phyloP scores from a whole-genome alignment of 2,113 vertebrate genomes.

The Tor tambroides region DNA sequence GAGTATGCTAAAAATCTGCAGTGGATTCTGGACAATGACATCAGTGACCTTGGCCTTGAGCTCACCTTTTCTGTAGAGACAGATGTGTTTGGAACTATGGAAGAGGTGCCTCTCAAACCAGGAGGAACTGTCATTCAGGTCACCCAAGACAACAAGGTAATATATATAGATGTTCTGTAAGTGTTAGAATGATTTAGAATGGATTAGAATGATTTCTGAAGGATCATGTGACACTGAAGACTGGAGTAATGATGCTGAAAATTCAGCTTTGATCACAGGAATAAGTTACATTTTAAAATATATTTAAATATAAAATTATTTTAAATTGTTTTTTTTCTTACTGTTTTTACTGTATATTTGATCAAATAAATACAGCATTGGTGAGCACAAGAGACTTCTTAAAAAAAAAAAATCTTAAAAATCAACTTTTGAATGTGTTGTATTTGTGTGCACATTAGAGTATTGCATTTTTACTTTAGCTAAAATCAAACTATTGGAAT shows the following conservation, averaged over 20 bases:
- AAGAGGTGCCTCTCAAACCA: constrained; percentile 93
- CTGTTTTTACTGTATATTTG: no score
- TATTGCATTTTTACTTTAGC: background rate
- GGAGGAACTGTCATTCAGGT: constrained; percentile 91
- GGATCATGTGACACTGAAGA: background rate
- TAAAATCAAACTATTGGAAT: background rate
- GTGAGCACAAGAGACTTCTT: no score
- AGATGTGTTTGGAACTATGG: constrained; percentile 97
- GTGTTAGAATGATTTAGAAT: no score
- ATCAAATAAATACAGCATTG: no score
- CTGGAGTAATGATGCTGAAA: background rate
- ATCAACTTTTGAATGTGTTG: no score
- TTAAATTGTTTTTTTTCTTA: no score
- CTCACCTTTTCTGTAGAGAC: constrained; percentile 98
- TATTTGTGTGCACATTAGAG: no score
- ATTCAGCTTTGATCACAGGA: background rate
- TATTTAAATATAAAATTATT: no score
- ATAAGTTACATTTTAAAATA: no score
- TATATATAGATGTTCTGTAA: background rate
- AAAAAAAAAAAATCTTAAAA: no score
- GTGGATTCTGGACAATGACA: constrained; percentile 99
- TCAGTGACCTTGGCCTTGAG: constrained; percentile 95
- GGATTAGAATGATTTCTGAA: background rate
- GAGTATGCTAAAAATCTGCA: constrained; percentile 99
- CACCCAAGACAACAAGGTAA: constrained; percentile 97